Evolutionary conservation across 2,888 invertebrate species (phyloP).

Genomic region (Sturmia bella): DNA sequence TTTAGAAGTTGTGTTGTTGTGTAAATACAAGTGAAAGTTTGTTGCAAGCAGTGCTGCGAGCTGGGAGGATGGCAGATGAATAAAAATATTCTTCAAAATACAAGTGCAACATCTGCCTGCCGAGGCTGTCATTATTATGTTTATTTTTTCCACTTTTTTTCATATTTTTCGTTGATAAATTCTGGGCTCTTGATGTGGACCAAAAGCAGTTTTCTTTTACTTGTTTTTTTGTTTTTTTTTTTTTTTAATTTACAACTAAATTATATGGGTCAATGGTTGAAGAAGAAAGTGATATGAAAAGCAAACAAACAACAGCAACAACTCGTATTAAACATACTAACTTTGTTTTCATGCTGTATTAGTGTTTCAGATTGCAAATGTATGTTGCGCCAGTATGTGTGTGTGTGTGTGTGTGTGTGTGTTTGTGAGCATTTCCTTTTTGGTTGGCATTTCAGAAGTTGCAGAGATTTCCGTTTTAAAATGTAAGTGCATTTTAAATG

Average conservation of each 20-base stretch:
- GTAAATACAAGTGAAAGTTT: constrained; percentile 52
- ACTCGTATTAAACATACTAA: constrained; percentile 15
- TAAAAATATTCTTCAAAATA: constrained; percentile 30
- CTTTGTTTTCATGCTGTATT: constrained; percentile 1
- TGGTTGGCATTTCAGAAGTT: background rate
- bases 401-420: background rate
- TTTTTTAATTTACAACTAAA: constrained; percentile 59
- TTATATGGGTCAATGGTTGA: constrained; percentile 66
- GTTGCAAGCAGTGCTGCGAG: constrained; percentile 3
- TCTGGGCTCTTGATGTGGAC: constrained; percentile 36
- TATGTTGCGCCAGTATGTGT: too few relatives aligned
- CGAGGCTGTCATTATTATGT: constrained; percentile 61
- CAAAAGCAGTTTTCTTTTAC: constrained; percentile 37
- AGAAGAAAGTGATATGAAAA: constrained; percentile 61
- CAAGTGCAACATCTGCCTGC: constrained; percentile 62
- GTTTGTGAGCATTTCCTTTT: background rate
- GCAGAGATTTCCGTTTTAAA: constrained; percentile 50
- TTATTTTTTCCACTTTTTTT: constrained; percentile 35
- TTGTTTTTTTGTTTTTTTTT: constrained; percentile 12
- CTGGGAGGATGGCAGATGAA: background rate
- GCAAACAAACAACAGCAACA: constrained; percentile 3
- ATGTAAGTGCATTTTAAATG: constrained; percentile 64
- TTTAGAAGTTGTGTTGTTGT: constrained; percentile 3
- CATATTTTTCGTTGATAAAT: constrained; percentile 12
- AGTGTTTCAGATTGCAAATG: constrained; percentile 5